Base-by-base conservation (phyloP, 2,888 invertebrate species). In the Helicoverpa assulta region DNA sequence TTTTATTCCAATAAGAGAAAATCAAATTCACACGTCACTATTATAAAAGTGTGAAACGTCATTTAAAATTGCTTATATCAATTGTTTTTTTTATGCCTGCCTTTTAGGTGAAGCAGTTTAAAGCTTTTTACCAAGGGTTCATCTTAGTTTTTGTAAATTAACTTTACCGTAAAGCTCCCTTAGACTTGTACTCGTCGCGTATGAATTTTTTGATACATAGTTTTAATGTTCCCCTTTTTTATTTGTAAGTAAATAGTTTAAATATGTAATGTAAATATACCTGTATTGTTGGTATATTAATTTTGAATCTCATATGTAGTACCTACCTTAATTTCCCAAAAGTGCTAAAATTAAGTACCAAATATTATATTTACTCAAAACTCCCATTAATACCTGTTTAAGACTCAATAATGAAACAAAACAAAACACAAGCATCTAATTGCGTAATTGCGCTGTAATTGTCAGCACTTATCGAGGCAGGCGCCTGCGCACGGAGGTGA, bases 381-480 rank as follows among this genome's bases (percentile, higher is more conserved):
- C 40, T 2, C 4, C 4, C 14, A 40, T 40, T 14, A 40, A 12
- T 40, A 14, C 40, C 40, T 40, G 4, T n/a, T 47, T 47, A 47
- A 16, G n/a, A 14, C 0, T 18, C 16, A 26, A 53, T 7, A 21
- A 40, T n/a, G 14, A 21, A 55, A 16, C 58, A 55, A 65, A 58
- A 50, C 21, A 74, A 69, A 74, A 53, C 16, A 7, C 8, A 70
- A 76, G 52, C 52, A 33, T 43, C 47, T 69, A 80, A 73, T 80
- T 70, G 58, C 60, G 53, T 82, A 86, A 86, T 83, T 78, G 70
- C 53, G 26, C 66, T 53, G 75, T 87, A 89, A 90, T 90, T 88
- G 84, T 76, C 57, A 67, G 80, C 86, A 87, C 82, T 90, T 90
- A 90, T 76, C 82, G 85, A 79, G 82, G 86, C 85, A 80, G 73